Conservation (phyloP, 2,113 vertebrate species). For the Corythaeola cristata region DNA sequence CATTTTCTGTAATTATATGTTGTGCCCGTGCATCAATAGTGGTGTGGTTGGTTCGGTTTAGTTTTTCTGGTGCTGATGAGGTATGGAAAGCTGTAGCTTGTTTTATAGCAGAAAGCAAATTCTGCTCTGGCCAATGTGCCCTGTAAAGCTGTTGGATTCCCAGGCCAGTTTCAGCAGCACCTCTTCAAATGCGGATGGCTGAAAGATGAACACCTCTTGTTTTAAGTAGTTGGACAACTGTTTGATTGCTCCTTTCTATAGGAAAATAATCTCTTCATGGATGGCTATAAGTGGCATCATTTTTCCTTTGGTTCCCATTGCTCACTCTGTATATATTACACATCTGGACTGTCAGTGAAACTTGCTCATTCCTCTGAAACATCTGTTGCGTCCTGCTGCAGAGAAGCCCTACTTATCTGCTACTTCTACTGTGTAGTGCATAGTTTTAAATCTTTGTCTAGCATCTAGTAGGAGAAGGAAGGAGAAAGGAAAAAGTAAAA, state of each 20-base stretch:
- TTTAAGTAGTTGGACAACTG: constrained; percentile 60
- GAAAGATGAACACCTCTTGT: constrained; percentile 38
- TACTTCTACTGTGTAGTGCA: background rate
- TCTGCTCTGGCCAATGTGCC: background rate
- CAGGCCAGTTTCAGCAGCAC: background rate
- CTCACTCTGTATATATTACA: constrained; percentile 49
- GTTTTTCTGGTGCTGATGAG: background rate
- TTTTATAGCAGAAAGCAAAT: background rate
- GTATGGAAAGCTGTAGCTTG: background rate
- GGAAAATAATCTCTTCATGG: constrained; percentile 62
- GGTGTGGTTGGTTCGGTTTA: background rate
- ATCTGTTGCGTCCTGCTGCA: constrained; percentile 34
- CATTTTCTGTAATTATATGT: background rate
- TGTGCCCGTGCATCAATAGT: background rate
- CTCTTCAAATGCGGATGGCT: background rate
- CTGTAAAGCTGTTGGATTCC: background rate
- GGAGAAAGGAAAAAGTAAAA: background rate
- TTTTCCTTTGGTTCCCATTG: constrained; percentile 63
- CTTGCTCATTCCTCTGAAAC: constrained; percentile 50
- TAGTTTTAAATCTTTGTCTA: background rate
- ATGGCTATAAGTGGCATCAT: constrained; percentile 53
- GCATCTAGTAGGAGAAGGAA: background rate
- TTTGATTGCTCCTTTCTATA: constrained; percentile 56
- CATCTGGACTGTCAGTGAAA: constrained; percentile 63
- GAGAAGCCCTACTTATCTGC: background rate